These are phyloP conservation scores for Apantesis nais DNA, from an alignment of 2,888 invertebrate genomes.

Conservation along the genomic window DNA sequence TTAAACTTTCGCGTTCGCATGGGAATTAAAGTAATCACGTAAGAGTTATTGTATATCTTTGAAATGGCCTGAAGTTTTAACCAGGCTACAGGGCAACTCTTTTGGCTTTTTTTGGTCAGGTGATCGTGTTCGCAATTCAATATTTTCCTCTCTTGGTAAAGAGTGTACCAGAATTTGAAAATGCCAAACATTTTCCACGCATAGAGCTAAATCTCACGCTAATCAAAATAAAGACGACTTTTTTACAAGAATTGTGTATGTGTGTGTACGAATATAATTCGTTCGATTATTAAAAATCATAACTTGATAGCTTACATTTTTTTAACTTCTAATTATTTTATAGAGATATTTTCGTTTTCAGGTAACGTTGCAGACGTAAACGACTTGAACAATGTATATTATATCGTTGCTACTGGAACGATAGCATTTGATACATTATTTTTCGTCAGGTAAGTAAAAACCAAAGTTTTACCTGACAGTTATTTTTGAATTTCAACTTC, in stretches of 20 bases:
- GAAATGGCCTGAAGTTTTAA: background rate
- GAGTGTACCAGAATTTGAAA: background rate
- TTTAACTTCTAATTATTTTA: background rate
- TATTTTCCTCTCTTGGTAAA: no score
- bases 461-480: background rate
- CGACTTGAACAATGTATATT: constrained; percentile 75
- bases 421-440: constrained; percentile 87
- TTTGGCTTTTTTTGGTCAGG: no score
- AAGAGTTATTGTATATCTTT: background rate
- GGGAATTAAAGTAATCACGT: background rate
- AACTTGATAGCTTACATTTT: background rate
- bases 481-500: no score
- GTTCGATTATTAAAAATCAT: no score
- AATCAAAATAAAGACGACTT: background rate
- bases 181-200: no score
- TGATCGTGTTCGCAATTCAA: no score
- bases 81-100: no score
- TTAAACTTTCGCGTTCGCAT: background rate
- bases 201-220: background rate
- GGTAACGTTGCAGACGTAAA: constrained; percentile 76
- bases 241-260: background rate
- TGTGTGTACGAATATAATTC: background rate
- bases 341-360: constrained; percentile 56
- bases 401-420: constrained; percentile 83
- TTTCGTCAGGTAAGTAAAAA: constrained; percentile 83